Conservation (phyloP, 2,888 invertebrate genomes). For the Hypomecis punctinalis region DNA sequence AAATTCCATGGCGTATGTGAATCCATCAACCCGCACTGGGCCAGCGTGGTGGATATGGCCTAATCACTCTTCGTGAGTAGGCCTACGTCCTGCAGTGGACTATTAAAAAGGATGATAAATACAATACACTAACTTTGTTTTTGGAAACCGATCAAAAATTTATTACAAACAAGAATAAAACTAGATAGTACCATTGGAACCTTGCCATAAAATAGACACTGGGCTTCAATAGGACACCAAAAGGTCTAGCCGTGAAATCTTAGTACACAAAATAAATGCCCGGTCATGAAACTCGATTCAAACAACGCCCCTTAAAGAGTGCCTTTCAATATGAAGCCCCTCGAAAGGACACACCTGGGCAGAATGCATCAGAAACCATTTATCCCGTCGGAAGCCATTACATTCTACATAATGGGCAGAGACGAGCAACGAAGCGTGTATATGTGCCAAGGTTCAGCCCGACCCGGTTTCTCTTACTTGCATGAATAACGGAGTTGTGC, state of each 20-base stretch:
- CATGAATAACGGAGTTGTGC: constrained; percentile 14
- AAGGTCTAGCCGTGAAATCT: constrained; percentile 9
- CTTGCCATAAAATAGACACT: not conserved
- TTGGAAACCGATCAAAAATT: too few species aligned
- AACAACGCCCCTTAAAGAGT: constrained; percentile 22
- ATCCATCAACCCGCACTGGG: too few species aligned
- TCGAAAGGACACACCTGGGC: constrained; percentile 37
- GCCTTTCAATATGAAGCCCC: constrained; percentile 30
- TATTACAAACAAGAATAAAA: not conserved
- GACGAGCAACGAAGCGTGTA: constrained; percentile 36
- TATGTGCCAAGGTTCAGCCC: constrained; percentile 29
- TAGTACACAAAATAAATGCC: constrained; percentile 17
- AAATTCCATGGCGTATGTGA: too few species aligned
- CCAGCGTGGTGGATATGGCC: too few species aligned
- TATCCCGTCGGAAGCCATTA: constrained; percentile 38
- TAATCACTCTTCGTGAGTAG: too few species aligned
- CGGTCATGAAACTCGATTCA: constrained; percentile 29
- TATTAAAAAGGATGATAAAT: too few species aligned
- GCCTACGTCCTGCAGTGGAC: too few species aligned
- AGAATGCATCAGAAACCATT: constrained; percentile 40
- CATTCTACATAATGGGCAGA: constrained; percentile 37
- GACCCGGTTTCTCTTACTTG: constrained; percentile 13
- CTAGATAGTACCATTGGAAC: not conserved
- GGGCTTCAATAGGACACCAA: not conserved
- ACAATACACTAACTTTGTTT: too few species aligned